Evolutionary conservation across 2,888 invertebrate species (phyloP).

Genomic region (Lasioglossum lativentre): DNA sequence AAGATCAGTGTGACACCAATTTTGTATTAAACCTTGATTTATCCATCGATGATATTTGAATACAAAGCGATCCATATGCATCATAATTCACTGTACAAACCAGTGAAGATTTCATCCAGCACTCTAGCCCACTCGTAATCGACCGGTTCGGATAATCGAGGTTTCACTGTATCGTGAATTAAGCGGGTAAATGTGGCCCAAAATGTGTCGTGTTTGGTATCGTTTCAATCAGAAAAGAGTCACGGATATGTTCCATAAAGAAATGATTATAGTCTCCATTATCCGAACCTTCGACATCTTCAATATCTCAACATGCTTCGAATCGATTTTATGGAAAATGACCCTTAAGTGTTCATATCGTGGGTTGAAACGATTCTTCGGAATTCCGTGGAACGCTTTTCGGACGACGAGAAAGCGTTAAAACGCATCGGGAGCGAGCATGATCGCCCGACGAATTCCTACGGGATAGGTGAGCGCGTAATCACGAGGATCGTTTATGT

Average conservation of each 20-base stretch:
- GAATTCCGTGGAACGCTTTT: neutral
- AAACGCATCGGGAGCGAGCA: neutral
- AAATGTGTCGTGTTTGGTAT: neutral
- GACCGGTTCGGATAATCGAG: neutral
- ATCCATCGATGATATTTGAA: no score
- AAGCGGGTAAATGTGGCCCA: neutral
- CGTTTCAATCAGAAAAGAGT: no score
- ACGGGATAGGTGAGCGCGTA: conserved; percentile 13
- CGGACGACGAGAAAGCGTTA: neutral
- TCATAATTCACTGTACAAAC: no score
- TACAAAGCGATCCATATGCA: no score
- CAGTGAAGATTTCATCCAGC: no score
- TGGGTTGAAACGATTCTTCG: neutral
- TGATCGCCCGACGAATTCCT: neutral
- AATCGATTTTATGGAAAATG: no score
- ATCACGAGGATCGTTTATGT: conserved; percentile 33
- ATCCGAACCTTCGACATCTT: neutral
- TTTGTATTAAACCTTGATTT: no score
- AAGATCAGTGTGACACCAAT: no score
- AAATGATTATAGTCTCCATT: neutral
- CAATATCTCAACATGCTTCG: no score
- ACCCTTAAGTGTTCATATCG: neutral
- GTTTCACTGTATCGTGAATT: neutral
- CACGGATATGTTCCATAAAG: neutral
- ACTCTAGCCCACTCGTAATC: neutral